phyloP scores from a whole-genome alignment of 2,888 invertebrate genomes.

The Homarus gammarus region DNA sequence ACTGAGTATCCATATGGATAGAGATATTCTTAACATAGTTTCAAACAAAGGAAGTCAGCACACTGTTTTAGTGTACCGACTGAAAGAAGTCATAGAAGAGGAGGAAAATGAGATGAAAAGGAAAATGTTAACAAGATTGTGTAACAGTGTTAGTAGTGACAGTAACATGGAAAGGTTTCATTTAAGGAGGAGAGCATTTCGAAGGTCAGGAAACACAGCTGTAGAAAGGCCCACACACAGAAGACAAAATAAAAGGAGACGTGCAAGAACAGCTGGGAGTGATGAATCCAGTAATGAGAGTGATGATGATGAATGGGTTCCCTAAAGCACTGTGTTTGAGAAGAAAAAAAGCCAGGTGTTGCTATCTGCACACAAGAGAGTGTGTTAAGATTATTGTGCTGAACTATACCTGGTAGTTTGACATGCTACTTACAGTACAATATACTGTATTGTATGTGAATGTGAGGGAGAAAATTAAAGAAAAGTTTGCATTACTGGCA shows the following conservation, averaged over 20 bases:
- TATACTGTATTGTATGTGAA: too few species aligned
- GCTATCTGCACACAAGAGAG: too few species aligned
- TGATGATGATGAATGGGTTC: conserved; percentile 37
- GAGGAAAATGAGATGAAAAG: background rate
- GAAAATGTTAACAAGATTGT: background rate
- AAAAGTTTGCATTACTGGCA: too few species aligned
- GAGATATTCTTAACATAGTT: conserved; percentile 60
- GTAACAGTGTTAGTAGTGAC: background rate
- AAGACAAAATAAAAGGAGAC: background rate
- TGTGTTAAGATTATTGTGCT: too few species aligned
- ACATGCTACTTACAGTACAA: too few species aligned
- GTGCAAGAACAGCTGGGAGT: too few species aligned
- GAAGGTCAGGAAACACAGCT: background rate
- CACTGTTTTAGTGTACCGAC: conserved; percentile 44
- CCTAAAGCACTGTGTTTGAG: background rate
- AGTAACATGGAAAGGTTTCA: background rate
- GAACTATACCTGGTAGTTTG: too few species aligned
- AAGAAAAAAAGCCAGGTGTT: too few species aligned
- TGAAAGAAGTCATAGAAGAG: conserved; percentile 23
- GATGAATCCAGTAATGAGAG: background rate
- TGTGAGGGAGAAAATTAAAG: too few species aligned
- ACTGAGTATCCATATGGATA: conserved; percentile 55
- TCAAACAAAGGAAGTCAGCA: conserved; percentile 46
- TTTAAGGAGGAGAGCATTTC: background rate
- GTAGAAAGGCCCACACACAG: background rate